phyloP scores from a whole-genome alignment of 2,797 vertebrate species.

The Chiroxiphia lanceolata region DNA sequence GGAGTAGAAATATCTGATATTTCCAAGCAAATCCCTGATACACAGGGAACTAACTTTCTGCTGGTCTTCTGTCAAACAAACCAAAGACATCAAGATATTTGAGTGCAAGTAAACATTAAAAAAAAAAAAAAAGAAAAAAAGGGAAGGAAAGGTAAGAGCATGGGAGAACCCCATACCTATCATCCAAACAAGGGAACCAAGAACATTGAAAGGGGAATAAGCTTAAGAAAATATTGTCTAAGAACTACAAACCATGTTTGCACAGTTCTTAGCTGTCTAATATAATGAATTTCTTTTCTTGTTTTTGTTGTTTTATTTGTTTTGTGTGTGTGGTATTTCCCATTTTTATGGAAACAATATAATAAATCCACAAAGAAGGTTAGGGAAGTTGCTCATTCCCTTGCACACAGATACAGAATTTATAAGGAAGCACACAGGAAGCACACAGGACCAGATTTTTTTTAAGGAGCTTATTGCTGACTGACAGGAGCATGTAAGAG shows the following conservation, averaged over 20 bases:
- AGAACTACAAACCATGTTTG: not conserved
- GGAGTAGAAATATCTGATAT: not conserved
- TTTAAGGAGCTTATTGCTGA: not conserved
- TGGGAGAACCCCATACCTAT: not conserved
- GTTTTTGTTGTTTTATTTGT: not conserved
- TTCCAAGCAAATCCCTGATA: not conserved
- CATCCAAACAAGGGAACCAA: not conserved
- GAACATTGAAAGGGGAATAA: not conserved
- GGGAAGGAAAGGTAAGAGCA: not conserved
- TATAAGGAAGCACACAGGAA: not conserved
- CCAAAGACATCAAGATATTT: not conserved
- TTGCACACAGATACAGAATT: not conserved
- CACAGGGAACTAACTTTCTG: not conserved
- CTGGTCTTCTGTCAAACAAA: not conserved
- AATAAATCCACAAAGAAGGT: not conserved
- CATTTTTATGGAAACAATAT: not conserved
- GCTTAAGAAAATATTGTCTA: not conserved
- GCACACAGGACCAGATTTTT: not conserved
- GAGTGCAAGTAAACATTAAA: not conserved
- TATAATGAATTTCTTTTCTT: not conserved
- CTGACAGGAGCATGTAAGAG: not conserved
- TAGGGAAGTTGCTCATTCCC: not conserved
- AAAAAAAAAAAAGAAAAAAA: not conserved
- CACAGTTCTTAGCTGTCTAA: not conserved
- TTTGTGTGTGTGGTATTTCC: not conserved